Base-by-base conservation (phyloP, 2,113 vertebrate species). In the Oenanthe melanoleuca region DNA sequence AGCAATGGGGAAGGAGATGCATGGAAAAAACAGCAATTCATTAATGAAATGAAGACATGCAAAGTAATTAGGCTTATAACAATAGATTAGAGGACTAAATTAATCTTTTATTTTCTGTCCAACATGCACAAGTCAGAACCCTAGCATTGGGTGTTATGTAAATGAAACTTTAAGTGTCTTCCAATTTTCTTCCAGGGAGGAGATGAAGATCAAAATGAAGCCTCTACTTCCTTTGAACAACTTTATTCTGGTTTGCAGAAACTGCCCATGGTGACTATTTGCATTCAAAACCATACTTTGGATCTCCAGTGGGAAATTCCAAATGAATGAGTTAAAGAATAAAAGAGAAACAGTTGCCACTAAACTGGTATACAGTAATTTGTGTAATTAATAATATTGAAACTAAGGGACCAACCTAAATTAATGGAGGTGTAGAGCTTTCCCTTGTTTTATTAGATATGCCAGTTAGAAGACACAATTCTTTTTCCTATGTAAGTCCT, bases 21-120 rank as follows among this genome's bases (percentile, higher is more conserved):
- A 90, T 80, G 94, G 95, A 97, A 97, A 98, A 98, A 97, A 83
- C 92, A 95, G 92, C 96, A 97, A 98, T 98, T 98, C 96, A 97
- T 98, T 98, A 98, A 98, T 98, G 95, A 97, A 98, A 98, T 98
- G 95, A 97, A 98, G 97, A 97, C 96, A 94, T 97, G 95, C 95
- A 97, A 98, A 98, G 98, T 98, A 97, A 98, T 98, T 98, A 97
- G 95, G 84, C 93, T 97, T 98, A 97, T 98, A 98, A 97, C 95
- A 97, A 97, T 96, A 97, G 95, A 97, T 97, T 94, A 97, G 72
- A 97, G 88, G 86, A 97, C 92, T 94, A 96, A 93, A 97, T 97
- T 98, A 98, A 98, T 97, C 96, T 96, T 97, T 95, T 96, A 90
- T 96, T 96, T 97, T 97, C 88, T 44, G 14, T 86, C 63, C 70